Evolutionary conservation across 2,113 vertebrate species (phyloP), one percentile per base, ranked within the genome.

Genomic region (Cyprinodon tularosa): DNA sequence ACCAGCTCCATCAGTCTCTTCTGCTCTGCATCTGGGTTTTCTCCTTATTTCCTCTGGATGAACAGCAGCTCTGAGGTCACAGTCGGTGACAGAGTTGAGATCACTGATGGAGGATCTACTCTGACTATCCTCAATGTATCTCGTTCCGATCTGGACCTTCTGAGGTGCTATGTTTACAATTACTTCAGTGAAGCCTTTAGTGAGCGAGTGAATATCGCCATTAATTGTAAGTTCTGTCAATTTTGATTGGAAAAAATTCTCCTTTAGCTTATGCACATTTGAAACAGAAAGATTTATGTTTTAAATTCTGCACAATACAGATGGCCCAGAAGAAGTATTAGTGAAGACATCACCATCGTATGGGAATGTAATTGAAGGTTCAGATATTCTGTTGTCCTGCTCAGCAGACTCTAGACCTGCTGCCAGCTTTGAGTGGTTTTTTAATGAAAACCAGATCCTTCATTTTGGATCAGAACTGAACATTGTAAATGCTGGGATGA

Each of bases 1-100:
- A 90, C 50, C 76, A 85, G 71, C 66, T 85, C 86, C 3, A 82
- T 89, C 40, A 36, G 29, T 48, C 84, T 94, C 63, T 73, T 82
- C 62, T 92, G 91, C 71, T 86, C 84, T 71, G 82, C 84, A 37
- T 81, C 72, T 63, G 91, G 90, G 62, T 79, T 88, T 76, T 67
- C 80, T 50, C 74, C 57, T 14, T 77, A 84, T 38, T 90, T 85
- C 75, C 69, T 48, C 29, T 93, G 92, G 90, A 60, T 87, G 59
- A 92, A 92, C 67, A 4, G 67, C 70, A 89, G 85, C 79, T 86
- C 85, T 77, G 80, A 83, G 82, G 60, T 92, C 22, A 86, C 66
- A 74, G 53, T 42, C 53, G 71, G 82, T 29, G 84, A 75, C 20
- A 68, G 88, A 81, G 85, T 91, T 67, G 83, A 84, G 39, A 11